Percentiles rank a stretch among this genome's conserved stretches.
Evolutionary conservation across 2,888 invertebrate genomes (phyloP).

Genomic region (Morpho achilles): DNA sequence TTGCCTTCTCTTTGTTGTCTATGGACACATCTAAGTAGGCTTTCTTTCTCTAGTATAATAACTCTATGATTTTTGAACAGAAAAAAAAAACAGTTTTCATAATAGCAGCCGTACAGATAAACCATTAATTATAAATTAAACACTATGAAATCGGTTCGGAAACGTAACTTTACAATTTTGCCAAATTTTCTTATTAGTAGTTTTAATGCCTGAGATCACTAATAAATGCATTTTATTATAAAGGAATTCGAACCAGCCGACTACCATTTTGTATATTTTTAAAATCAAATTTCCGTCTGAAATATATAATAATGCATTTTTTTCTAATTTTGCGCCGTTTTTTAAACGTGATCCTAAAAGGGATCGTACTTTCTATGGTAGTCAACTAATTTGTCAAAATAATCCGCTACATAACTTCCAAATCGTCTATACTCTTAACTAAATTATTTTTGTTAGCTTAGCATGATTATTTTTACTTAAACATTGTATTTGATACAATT

Average conservation of each 20-base stretch:
- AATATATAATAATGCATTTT: no score
- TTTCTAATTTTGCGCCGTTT: background rate
- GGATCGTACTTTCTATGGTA: conserved; percentile 13
- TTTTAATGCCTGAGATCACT: conserved; percentile 66
- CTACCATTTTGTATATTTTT: conserved; percentile 20
- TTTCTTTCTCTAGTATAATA: no score
- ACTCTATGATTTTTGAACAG: no score
- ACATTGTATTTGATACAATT: conserved; percentile 75
- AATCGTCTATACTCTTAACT: conserved; percentile 32
- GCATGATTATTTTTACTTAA: conserved; percentile 49
- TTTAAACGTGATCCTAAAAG: conserved; percentile 6
- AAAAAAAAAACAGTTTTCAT: background rate
- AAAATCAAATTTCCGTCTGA: no score
- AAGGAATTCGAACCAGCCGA: conserved; percentile 29
- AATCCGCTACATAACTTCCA: conserved; percentile 23
- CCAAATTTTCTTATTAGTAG: conserved; percentile 37
- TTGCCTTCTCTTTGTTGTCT: no score
- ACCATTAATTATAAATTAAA: conserved; percentile 25
- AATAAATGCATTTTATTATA: conserved; percentile 63
- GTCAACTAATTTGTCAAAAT: conserved; percentile 24
- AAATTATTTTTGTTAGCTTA: conserved; percentile 43
- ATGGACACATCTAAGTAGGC: no score
- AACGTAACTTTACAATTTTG: conserved; percentile 32
- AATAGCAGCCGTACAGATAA: conserved; percentile 20
- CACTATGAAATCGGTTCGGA: conserved; percentile 26